These are phyloP conservation scores for Pheosia tremula DNA, from an alignment of 2,888 invertebrate genomes.

Conservation along the genomic window DNA sequence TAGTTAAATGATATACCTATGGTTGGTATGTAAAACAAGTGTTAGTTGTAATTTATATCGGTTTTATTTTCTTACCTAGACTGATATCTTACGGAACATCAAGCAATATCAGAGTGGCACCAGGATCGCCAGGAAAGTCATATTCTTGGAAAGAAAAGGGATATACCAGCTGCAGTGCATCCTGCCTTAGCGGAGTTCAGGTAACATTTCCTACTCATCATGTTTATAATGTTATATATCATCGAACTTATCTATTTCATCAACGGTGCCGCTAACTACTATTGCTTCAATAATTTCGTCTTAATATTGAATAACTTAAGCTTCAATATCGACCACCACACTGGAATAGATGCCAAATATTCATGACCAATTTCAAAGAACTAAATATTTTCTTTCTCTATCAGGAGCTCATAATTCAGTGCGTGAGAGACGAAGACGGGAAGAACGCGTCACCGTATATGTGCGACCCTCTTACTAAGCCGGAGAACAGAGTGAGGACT, in stretches of 20 bases:
- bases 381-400: constrained; percentile 33
- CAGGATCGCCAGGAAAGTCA: constrained; percentile 90
- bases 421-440: constrained; percentile 93
- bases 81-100: constrained; percentile 77
- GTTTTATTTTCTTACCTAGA: constrained; percentile 48
- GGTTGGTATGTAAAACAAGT: no score
- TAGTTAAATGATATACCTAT: no score
- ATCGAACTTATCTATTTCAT: no score
- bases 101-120: constrained; percentile 87
- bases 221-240: no score
- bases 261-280: no score
- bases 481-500: constrained; percentile 93
- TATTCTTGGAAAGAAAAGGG: constrained; percentile 96
- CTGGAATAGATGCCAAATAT: no score
- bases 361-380: no score
- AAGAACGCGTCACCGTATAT: constrained; percentile 94
- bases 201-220: constrained; percentile 37
- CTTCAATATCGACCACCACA: not conserved
- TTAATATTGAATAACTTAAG: no score
- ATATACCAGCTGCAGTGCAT: constrained; percentile 96
- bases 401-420: constrained; percentile 94
- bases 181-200: constrained; percentile 94
- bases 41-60: not conserved
- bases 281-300: no score
- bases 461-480: constrained; percentile 94